phyloP scores from a whole-genome alignment of 2,888 invertebrate species.

The Venusia cambrica region DNA sequence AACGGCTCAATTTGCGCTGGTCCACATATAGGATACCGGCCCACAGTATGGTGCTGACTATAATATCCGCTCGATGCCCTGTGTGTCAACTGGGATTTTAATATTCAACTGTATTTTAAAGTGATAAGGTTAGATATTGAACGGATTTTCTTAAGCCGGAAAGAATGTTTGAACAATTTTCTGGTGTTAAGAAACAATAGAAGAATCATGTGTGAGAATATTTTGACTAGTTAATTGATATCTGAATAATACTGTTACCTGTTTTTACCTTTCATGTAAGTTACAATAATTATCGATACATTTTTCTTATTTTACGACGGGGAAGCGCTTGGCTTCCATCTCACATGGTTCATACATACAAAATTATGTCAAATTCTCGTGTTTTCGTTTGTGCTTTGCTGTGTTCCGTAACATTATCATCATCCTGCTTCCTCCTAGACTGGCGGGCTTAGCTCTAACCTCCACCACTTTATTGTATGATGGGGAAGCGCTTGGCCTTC shows the following conservation, averaged over 20 bases:
- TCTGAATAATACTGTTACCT: too few species aligned
- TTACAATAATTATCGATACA: too few species aligned
- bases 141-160: conserved; percentile 20
- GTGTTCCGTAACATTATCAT: too few species aligned
- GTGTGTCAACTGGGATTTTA: conserved; percentile 37
- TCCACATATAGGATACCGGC: conserved; percentile 49
- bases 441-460: too few species aligned
- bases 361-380: too few species aligned
- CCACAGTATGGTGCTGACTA: conserved; percentile 67
- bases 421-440: too few species aligned
- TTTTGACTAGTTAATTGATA: neutral
- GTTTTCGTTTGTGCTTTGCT: too few species aligned
- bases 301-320: too few species aligned
- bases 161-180: conserved; percentile 30
- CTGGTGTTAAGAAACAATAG: conserved; percentile 26
- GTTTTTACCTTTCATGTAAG: conserved; percentile 7
- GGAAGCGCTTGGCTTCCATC: too few species aligned
- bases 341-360: too few species aligned
- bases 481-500: too few species aligned
- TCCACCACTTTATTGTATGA: too few species aligned
- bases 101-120: conserved; percentile 43
- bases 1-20: conserved; percentile 53
- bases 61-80: conserved; percentile 73
- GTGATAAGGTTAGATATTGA: conserved; percentile 32
- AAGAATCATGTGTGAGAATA: conserved; percentile 22